phyloP scores from a whole-genome alignment of 2,797 vertebrate genomes.

The Bucorvus abyssinicus region DNA sequence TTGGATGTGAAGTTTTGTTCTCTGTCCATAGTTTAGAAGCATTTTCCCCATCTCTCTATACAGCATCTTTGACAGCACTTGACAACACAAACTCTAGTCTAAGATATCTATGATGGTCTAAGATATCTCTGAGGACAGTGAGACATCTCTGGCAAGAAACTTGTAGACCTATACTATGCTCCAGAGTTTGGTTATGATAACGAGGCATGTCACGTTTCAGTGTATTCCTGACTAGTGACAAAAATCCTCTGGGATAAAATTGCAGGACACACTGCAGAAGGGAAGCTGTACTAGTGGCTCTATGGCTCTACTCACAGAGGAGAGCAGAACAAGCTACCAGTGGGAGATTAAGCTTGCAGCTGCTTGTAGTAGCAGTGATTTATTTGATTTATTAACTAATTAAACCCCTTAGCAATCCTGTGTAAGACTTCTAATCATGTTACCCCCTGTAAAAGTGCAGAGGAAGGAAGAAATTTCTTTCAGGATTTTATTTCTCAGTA shows the following conservation, averaged over 20 bases:
- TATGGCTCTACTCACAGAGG: not conserved
- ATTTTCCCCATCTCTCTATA: not conserved
- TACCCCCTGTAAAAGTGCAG: not conserved
- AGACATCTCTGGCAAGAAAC: not conserved
- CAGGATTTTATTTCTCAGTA: not conserved
- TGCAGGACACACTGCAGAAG: not conserved
- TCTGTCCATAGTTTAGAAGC: not conserved
- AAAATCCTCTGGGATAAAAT: not conserved
- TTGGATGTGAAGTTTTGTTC: not conserved
- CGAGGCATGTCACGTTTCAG: not conserved
- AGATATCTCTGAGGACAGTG: not conserved
- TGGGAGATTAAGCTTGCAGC: not conserved
- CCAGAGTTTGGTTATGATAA: not conserved
- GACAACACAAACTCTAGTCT: not conserved
- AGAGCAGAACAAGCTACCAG: not conserved
- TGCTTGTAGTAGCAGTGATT: not conserved
- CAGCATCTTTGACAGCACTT: not conserved
- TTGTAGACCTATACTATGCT: not conserved
- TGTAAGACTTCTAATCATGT: not conserved
- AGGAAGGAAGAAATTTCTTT: not conserved
- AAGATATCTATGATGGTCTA: not conserved
- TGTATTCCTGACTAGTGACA: not conserved
- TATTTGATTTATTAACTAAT: constrained; percentile 27
- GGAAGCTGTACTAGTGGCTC: not conserved
- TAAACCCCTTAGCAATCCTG: not conserved